A percentile compares a stretch with the other conserved stretches of the same genome.
Evolutionary conservation across 1,140 invertebrate genomes (phyloP).

Genomic region (Tetragonula clypearis): DNA sequence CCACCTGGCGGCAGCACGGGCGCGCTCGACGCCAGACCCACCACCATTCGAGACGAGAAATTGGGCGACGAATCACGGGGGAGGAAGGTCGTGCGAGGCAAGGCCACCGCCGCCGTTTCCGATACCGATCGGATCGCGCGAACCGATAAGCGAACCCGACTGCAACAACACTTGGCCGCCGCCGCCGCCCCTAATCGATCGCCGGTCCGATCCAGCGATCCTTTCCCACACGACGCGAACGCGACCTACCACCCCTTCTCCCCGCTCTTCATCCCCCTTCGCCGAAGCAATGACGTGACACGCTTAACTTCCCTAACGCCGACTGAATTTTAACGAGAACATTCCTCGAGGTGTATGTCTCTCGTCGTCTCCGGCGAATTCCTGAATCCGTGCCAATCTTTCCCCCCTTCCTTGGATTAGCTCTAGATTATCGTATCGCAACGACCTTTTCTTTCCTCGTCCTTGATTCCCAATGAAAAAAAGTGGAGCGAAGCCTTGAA

Average conservation of each 20-base stretch:
- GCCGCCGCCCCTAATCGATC: too few species aligned
- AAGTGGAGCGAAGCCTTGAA: slow-evolving; percentile 6
- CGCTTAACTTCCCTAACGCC: not conserved
- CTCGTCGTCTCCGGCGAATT: not conserved
- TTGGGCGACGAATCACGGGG: not conserved
- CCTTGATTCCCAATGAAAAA: not conserved
- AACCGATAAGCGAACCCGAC: not conserved
- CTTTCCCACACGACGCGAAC: not conserved
- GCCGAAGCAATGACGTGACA: not conserved
- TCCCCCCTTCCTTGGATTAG: not conserved
- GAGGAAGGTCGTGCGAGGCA: not conserved
- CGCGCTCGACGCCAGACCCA: not conserved
- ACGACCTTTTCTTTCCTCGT: not conserved
- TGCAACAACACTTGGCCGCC: too few species aligned
- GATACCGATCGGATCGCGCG: slow-evolving; percentile 21
- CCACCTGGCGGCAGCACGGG: slow-evolving; percentile 61
- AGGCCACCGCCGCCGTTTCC: not conserved
- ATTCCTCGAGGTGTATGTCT: too few species aligned
- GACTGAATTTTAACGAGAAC: slow-evolving; percentile 12
- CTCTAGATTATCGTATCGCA: not conserved
- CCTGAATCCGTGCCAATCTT: slow-evolving; percentile 15
- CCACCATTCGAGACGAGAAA: slow-evolving; percentile 3
- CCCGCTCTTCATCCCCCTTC: not conserved
- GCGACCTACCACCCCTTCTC: too few species aligned
- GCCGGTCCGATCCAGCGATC: slow-evolving; percentile 8